Conservation (phyloP, 2,797 vertebrate genomes). For the Synaphobranchus kaupii region DNA sequence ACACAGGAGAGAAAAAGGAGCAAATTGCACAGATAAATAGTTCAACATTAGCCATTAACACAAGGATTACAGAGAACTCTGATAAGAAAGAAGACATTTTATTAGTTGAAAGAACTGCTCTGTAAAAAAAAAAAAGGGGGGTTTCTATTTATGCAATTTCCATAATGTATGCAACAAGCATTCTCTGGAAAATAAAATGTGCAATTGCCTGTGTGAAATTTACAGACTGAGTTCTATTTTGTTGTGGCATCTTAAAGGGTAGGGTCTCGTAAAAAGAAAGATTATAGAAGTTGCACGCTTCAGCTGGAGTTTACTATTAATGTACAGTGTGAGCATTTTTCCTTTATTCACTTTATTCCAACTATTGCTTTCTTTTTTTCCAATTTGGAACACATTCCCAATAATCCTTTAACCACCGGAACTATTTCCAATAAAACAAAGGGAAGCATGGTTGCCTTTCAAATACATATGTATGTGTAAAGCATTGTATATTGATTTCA, state of each 20-base stretch:
- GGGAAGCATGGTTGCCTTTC: background rate
- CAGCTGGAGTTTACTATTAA: background rate
- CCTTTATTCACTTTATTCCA: background rate
- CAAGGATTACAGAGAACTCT: conserved; percentile 72
- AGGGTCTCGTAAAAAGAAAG: background rate
- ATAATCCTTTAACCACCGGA: background rate
- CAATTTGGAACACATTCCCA: background rate
- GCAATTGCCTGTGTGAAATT: conserved; percentile 47
- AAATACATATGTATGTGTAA: conserved; percentile 10
- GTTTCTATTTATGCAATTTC: conserved; percentile 65
- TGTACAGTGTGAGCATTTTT: background rate
- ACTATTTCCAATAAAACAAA: background rate
- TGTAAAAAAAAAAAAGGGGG: conserved; percentile 63
- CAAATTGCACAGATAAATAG: conserved; percentile 73
- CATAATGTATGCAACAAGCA: conserved; percentile 63
- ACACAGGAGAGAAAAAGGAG: conserved; percentile 61
- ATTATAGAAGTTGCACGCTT: background rate
- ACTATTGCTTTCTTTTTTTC: conserved; percentile 7
- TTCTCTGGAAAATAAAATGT: conserved; percentile 47
- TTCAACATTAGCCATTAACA: conserved; percentile 73
- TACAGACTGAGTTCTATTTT: conserved; percentile 15
- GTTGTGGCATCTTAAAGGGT: background rate
- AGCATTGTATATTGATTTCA: background rate
- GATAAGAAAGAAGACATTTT: conserved; percentile 76
- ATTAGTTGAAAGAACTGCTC: conserved; percentile 73